Evolutionary conservation across 2,888 invertebrate genomes (phyloP), one percentile per base, ranked within the genome.

Genomic region (Eilema depressum): DNA sequence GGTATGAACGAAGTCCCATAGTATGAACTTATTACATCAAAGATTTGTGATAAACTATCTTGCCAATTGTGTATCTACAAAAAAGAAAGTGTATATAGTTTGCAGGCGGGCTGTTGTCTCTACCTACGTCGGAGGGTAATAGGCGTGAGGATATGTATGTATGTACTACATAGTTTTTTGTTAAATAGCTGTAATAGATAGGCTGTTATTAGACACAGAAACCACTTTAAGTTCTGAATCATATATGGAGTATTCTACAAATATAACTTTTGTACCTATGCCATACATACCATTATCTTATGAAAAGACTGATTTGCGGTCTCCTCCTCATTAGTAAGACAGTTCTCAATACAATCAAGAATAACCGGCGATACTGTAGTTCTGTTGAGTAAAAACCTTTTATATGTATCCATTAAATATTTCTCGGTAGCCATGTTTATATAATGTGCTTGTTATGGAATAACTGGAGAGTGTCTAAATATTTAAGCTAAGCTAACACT

Each of bases 301-400:
- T 95, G 95, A 79, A 92, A 94, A 65, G 86, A 85, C 77, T 93
- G 88, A 73, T 91, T 88, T 8, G 85, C 81, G 2, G 77, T 73
- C 80, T 90, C 89, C 73, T 91, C 91, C 77, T 93, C 92, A 68
- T 81, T 86, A n/a, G 79, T 78, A 61, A 92, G 73, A 81, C 87
- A 86, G 75, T 86, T 89, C 75, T 93, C 93, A 67, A 95, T 85
- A 71, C 85, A 89, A 53, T 91, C 90, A 10, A 82, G 75, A 33
- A 94, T 77, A 26, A 64, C 76, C 64, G 81, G 74, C 30, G 85
- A 66, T 30, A 81, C 80, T 57, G 91, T 87, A 14, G 85, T 78
- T 83, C 89, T 97, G 97, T 95, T 98, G 96, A 94, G 97, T 97
- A 88, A 96, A 97, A 82, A 98, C 97, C 79, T 98, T 97, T 72